Evolutionary conservation across 2,888 invertebrate species (phyloP).

Genomic region (Cynaeus angustus): DNA sequence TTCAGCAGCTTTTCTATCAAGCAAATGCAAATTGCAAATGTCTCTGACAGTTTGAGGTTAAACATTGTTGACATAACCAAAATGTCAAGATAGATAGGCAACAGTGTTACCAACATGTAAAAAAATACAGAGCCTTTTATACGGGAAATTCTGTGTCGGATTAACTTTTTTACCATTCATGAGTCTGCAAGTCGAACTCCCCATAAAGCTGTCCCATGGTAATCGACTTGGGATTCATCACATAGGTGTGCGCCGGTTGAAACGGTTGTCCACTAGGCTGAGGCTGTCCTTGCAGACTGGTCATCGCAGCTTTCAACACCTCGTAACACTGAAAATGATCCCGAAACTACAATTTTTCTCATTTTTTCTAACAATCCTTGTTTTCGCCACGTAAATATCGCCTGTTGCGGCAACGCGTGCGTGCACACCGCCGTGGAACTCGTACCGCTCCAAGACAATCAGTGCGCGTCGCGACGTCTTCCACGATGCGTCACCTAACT

Average conservation of each 20-base stretch:
- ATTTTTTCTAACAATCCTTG: not conserved
- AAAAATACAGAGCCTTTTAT: too few species aligned
- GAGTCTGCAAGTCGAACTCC: conserved; percentile 85
- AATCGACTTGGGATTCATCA: conserved; percentile 87
- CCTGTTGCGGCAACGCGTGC: conserved; percentile 44
- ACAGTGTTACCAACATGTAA: too few species aligned
- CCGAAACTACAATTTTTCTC: not conserved
- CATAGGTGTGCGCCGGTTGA: conserved; percentile 76
- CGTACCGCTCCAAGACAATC: conserved; percentile 30
- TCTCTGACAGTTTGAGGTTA: too few species aligned
- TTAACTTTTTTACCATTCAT: conserved; percentile 86
- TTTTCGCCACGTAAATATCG: conserved; percentile 5
- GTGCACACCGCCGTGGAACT: conserved; percentile 22
- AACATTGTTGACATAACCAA: too few species aligned
- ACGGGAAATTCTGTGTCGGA: too few species aligned
- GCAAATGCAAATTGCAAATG: too few species aligned
- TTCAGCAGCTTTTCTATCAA: too few species aligned
- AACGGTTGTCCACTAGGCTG: conserved; percentile 83
- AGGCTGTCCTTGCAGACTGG: conserved; percentile 78
- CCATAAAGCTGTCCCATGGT: conserved; percentile 91
- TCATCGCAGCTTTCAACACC: conserved; percentile 79
- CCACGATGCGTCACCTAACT: conserved; percentile 21
- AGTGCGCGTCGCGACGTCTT: conserved; percentile 59
- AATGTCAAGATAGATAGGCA: too few species aligned
- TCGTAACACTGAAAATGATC: conserved; percentile 76